A percentile compares a stretch with the other conserved stretches of the same genome.
Evolutionary conservation across 2,888 invertebrate species (phyloP).

Genomic region (Hylaea fasciaria): DNA sequence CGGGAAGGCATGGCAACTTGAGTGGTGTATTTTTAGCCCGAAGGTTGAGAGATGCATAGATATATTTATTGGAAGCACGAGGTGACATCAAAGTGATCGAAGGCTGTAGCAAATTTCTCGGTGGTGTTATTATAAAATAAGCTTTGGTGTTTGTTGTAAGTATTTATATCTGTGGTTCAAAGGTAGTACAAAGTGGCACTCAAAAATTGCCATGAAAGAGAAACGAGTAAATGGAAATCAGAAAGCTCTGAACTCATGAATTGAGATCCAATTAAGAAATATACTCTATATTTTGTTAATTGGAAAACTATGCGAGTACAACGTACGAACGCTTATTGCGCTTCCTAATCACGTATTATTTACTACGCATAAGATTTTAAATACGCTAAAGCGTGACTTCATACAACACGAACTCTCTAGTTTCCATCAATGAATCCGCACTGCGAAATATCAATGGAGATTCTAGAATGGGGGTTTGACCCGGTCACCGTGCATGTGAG

Average conservation of each 20-base stretch:
- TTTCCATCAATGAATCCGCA: constrained; percentile 75
- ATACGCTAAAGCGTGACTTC: constrained; percentile 35
- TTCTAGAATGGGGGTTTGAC: constrained; percentile 75
- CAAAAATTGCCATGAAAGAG: too few relatives aligned
- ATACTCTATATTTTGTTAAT: too few relatives aligned
- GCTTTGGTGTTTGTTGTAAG: too few relatives aligned
- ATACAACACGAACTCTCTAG: constrained; percentile 47
- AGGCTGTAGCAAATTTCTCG: constrained; percentile 33
- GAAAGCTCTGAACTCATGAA: too few relatives aligned
- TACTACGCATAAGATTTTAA: constrained; percentile 27
- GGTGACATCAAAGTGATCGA: constrained; percentile 37
- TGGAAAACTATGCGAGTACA: background rate
- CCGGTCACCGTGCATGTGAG: constrained; percentile 73
- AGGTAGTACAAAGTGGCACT: too few relatives aligned
- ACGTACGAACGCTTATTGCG: background rate
- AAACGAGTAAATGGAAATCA: too few relatives aligned
- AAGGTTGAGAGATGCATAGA: constrained; percentile 47
- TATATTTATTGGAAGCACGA: constrained; percentile 38
- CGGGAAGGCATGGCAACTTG: constrained; percentile 44
- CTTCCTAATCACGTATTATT: constrained; percentile 20
- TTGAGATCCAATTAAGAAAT: too few relatives aligned
- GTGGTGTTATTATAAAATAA: background rate
- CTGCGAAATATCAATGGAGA: constrained; percentile 80
- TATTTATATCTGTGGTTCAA: too few relatives aligned
- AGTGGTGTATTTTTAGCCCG: constrained; percentile 53